These are phyloP conservation scores for Druon quercuslanigerum DNA, from an alignment of 1,140 invertebrate species.

Conservation along the genomic window DNA sequence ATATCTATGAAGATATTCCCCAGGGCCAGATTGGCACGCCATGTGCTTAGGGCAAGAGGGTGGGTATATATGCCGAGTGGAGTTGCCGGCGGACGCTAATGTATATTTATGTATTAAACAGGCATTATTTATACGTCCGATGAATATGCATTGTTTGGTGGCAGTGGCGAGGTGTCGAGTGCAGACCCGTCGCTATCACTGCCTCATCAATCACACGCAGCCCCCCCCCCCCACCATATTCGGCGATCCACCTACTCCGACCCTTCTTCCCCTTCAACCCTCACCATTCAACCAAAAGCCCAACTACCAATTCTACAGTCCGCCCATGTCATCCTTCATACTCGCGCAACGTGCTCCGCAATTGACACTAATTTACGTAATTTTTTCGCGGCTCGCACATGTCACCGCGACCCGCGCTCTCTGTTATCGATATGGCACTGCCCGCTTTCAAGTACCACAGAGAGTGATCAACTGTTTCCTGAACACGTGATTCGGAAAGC, in stretches of 20 bases:
- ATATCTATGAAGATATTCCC: conserved; percentile 1
- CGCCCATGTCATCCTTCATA: conserved; percentile 50
- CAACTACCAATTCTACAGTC: conserved; percentile 42
- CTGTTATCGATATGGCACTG: conserved; percentile 19
- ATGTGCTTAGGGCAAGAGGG: conserved; percentile 21
- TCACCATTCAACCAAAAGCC: conserved; percentile 37
- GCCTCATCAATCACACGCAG: conserved; percentile 74
- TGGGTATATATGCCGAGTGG: conserved; percentile 44
- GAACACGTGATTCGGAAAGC: neutral
- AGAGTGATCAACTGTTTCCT: conserved; percentile 9
- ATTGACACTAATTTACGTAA: conserved; percentile 63
- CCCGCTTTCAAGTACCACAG: neutral
- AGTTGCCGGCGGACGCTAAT: conserved; percentile 46
- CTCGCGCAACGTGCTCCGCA: conserved; percentile 40
- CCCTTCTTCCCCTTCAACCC: neutral
- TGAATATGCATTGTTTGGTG: conserved; percentile 74
- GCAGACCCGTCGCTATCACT: conserved; percentile 74
- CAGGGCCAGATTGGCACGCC: conserved; percentile 15
- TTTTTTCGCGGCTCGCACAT: conserved; percentile 46
- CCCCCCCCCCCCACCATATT: conserved; percentile 28
- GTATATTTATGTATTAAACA: conserved; percentile 75
- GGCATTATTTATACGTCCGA: conserved; percentile 73
- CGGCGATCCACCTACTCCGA: conserved; percentile 23
- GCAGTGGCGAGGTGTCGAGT: conserved; percentile 73
- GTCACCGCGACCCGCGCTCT: conserved; percentile 8